A percentile compares a stretch with the other conserved stretches of the same genome.
phyloP scores from a whole-genome alignment of 2,113 vertebrate species.

The Picathartes gymnocephalus region DNA sequence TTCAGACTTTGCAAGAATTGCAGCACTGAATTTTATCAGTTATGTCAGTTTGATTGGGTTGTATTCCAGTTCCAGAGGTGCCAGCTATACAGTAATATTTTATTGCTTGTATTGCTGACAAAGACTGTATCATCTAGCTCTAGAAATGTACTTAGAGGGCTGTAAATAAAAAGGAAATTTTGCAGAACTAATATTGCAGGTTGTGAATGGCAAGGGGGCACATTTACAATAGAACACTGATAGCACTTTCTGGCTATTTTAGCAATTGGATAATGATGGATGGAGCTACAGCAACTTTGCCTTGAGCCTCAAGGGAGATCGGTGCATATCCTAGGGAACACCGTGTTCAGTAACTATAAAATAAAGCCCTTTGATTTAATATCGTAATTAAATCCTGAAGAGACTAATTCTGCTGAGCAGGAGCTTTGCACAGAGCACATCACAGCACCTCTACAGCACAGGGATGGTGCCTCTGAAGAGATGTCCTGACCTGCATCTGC shows the following conservation, averaged over 20 bases:
- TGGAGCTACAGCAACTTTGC: neutral
- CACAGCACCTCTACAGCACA: neutral
- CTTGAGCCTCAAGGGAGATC: neutral
- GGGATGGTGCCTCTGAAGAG: neutral
- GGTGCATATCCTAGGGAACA: neutral
- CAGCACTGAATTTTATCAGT: neutral
- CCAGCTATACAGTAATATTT: neutral
- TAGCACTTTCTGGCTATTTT: neutral
- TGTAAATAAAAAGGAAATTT: constrained; percentile 25
- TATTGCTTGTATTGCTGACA: neutral
- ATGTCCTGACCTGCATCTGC: neutral
- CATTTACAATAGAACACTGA: neutral
- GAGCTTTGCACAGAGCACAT: neutral
- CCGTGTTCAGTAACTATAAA: neutral
- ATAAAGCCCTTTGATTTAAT: neutral
- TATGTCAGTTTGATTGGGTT: constrained; percentile 27
- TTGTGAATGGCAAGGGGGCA: neutral
- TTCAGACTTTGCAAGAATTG: neutral
- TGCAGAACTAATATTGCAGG: neutral
- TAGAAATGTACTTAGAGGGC: neutral
- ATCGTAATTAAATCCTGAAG: neutral
- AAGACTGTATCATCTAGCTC: neutral
- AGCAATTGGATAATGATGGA: neutral
- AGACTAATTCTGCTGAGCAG: neutral
- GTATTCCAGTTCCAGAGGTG: neutral